Base-by-base conservation (phyloP, 2,113 vertebrate species). In the Ciconia stormi region DNA sequence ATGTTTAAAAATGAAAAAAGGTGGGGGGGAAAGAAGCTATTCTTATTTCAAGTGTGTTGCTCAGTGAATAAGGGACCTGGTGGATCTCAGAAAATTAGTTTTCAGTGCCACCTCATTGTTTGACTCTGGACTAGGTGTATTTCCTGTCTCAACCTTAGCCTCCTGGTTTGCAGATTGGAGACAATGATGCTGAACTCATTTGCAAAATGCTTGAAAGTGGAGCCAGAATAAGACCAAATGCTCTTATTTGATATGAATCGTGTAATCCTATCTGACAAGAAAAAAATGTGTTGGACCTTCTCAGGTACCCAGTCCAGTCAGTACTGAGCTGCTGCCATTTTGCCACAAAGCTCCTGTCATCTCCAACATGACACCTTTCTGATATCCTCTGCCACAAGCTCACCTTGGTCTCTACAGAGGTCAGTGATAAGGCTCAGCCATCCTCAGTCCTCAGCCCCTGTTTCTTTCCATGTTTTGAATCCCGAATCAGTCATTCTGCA, bases 351-450 rank as follows among this genome's bases (percentile, higher is more conserved):
- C 0, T 0, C n/a, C 66, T 13, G n/a, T 36, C 77, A 18, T 38
- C 38, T 9, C 13, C 20, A 34, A 4, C 1, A 3, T 0, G 12
- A 38, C 59, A 9, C 11, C 0, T 0, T 7, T 32, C 58, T 29
- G 27, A 32, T 8, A 6, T 4, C 25, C 29, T 34, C 62, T 62
- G 79, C 53, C 70, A 49, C 16, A 42, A 81, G 16, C 55, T 89
- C 80, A 4, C 32, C 62, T 13, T 7, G 46, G 19, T 8, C 50
- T 53, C 40, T n/a, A 7, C 29, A 20, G 59, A 63, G 74, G 42
- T 26, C 76, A 27, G 76, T 20, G 58, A 13, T 1, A 22, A 25
- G 3, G 30, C 80, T 61, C 72, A 73, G 72, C 9, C 40, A 56
- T 2, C 23, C 46, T 25, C 46, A 53, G 63, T 0, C 26, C 62